Percentiles rank a stretch among this genome's conserved stretches.
These are phyloP conservation scores for Microtus montanus DNA, from an alignment of 2,113 vertebrate species.

Conservation along the genomic window DNA sequence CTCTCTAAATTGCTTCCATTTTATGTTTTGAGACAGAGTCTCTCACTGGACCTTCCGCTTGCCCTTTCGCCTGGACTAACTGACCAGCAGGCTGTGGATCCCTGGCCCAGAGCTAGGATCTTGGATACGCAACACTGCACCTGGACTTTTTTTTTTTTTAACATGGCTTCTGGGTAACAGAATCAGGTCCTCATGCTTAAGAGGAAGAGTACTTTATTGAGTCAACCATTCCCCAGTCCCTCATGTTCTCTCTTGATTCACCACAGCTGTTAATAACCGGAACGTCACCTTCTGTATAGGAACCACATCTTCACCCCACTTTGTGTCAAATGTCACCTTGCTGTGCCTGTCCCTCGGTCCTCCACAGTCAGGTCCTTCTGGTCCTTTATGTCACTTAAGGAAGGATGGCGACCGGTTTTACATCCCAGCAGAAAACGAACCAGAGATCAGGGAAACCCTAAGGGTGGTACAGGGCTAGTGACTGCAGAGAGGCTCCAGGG, in stretches of 20 bases:
- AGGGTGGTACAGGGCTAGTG: not conserved
- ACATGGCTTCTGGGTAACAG: not conserved
- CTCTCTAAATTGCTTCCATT: not conserved
- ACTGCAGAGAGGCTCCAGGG: not conserved
- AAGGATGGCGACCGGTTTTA: not conserved
- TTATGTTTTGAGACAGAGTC: not conserved
- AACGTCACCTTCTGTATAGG: not conserved
- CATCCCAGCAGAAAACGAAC: not conserved
- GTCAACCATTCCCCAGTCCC: not conserved
- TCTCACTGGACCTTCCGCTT: not conserved
- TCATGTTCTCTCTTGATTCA: not conserved
- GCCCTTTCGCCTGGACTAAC: not conserved
- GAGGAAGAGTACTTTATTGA: not conserved
- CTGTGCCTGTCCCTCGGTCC: not conserved
- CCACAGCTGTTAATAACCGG: not conserved
- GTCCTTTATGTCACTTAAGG: not conserved
- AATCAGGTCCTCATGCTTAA: not conserved
- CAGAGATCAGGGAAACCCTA: not conserved
- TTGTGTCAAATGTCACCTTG: not conserved
- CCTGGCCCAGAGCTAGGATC: not conserved
- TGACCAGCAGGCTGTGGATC: not conserved
- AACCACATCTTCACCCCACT: not conserved
- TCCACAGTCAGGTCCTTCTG: not conserved
- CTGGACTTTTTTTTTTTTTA: not conserved
- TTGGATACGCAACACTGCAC: not conserved